phyloP scores from a whole-genome alignment of 1,140 invertebrate species.

The Pinna nobilis region DNA sequence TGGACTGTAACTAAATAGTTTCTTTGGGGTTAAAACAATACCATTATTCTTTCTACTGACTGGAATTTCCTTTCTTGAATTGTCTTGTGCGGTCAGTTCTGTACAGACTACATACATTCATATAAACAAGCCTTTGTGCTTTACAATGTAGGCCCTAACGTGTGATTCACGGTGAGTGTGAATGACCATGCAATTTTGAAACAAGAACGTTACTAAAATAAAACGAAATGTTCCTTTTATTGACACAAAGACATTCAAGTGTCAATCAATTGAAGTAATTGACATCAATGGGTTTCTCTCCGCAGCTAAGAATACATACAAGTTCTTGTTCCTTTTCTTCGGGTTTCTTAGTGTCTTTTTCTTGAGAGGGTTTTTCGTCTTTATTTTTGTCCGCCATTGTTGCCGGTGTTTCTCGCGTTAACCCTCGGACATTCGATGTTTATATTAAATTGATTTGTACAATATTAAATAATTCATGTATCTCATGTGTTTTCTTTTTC shows the following conservation, averaged over 20 bases:
- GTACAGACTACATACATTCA: too few species aligned
- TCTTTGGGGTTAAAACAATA: too few species aligned
- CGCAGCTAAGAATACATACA: constrained; percentile 39
- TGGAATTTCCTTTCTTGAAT: too few species aligned
- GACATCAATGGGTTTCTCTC: background rate
- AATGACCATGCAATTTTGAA: too few species aligned
- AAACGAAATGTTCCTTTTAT: background rate
- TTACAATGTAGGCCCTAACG: too few species aligned
- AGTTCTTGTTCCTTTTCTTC: constrained; percentile 69
- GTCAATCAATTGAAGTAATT: too few species aligned
- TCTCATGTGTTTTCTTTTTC: background rate
- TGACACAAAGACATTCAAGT: background rate
- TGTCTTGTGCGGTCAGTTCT: too few species aligned
- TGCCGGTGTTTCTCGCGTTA: constrained; percentile 42
- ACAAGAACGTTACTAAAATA: background rate
- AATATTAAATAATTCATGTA: background rate
- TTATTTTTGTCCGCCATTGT: constrained; percentile 69
- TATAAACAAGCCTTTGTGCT: too few species aligned
- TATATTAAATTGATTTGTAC: background rate
- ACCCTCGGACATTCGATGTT: background rate
- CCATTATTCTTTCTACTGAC: too few species aligned
- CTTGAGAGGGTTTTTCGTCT: constrained; percentile 60
- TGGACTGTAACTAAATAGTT: too few species aligned
- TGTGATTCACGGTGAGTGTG: too few species aligned
- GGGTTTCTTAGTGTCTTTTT: constrained; percentile 65